Percentiles rank a stretch among this genome's conserved stretches.
These are phyloP conservation scores for Pyrrhia umbra DNA, from an alignment of 2,888 invertebrate species.

Conservation along the genomic window DNA sequence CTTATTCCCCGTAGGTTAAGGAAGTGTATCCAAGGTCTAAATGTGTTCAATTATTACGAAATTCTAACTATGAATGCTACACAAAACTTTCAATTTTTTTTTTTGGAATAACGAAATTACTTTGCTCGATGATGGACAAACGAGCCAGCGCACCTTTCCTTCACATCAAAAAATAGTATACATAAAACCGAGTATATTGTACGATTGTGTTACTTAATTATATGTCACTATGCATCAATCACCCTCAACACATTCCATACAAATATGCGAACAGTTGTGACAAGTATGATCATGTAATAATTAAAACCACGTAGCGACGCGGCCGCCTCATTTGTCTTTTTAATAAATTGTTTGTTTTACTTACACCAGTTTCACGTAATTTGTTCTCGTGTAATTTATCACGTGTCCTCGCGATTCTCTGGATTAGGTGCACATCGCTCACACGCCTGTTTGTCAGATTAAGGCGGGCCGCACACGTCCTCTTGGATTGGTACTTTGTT, in stretches of 20 bases:
- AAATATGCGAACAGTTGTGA: slow-evolving; percentile 56
- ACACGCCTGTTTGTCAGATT: slow-evolving; percentile 74
- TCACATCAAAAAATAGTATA: too few species aligned
- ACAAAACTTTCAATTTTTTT: too few species aligned
- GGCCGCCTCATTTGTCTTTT: slow-evolving; percentile 77
- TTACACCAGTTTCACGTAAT: slow-evolving; percentile 77
- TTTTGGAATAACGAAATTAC: too few species aligned
- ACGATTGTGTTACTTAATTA: background rate
- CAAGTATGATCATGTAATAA: slow-evolving; percentile 73
- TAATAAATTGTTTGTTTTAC: slow-evolving; percentile 87
- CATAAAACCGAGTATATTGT: background rate
- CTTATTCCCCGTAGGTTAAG: background rate
- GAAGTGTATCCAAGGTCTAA: too few species aligned
- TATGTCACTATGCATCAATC: slow-evolving; percentile 40
- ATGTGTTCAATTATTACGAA: too few species aligned
- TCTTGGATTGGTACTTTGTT: slow-evolving; percentile 27
- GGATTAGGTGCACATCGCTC: slow-evolving; percentile 80
- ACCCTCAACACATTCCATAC: slow-evolving; percentile 10
- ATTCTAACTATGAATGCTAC: too few species aligned
- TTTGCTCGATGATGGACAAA: too few species aligned
- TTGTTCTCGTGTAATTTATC: slow-evolving; percentile 84
- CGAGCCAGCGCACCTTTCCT: too few species aligned
- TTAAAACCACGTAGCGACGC: slow-evolving; percentile 76
- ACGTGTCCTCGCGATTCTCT: slow-evolving; percentile 74
- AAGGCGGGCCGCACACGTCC: slow-evolving; percentile 57